A percentile compares a stretch with the other conserved stretches of the same genome.
These are phyloP conservation scores for Neoarius graeffei DNA, from an alignment of 2,113 vertebrate species.

Conservation along the genomic window DNA sequence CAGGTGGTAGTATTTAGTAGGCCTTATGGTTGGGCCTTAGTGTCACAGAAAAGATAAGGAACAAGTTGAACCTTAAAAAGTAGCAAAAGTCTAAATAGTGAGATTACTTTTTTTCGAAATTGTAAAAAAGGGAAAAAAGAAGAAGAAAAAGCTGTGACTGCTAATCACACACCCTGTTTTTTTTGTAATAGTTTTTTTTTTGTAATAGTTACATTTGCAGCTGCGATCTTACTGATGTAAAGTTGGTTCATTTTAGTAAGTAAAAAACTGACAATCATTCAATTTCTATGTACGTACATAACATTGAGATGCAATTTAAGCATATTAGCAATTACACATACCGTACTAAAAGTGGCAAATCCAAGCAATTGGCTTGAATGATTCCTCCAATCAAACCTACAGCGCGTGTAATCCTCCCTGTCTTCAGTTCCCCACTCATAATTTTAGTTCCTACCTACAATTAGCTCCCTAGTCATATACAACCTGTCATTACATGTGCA, in stretches of 20 bases:
- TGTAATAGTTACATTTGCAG: background rate
- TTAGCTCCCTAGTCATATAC: background rate
- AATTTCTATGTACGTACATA: background rate
- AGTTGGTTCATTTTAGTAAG: background rate
- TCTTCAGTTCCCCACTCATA: background rate
- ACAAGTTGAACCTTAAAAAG: background rate
- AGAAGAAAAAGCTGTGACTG: background rate
- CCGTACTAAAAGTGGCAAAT: background rate
- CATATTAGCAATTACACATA: background rate
- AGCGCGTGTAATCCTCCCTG: background rate
- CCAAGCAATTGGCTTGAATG: background rate
- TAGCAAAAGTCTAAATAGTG: background rate
- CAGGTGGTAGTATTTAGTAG: background rate
- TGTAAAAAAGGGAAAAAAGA: background rate
- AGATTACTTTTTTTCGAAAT: background rate
- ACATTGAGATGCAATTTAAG: background rate
- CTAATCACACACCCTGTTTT: background rate
- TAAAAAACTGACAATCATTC: background rate
- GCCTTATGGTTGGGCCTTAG: background rate
- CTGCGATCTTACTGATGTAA: background rate
- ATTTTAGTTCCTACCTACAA: background rate
- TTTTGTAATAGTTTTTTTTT: background rate
- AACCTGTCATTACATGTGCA: background rate
- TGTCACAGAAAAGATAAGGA: background rate
- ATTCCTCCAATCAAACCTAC: background rate